phyloP scores from a whole-genome alignment of 2,113 vertebrate species.

The Xerus inauris region DNA sequence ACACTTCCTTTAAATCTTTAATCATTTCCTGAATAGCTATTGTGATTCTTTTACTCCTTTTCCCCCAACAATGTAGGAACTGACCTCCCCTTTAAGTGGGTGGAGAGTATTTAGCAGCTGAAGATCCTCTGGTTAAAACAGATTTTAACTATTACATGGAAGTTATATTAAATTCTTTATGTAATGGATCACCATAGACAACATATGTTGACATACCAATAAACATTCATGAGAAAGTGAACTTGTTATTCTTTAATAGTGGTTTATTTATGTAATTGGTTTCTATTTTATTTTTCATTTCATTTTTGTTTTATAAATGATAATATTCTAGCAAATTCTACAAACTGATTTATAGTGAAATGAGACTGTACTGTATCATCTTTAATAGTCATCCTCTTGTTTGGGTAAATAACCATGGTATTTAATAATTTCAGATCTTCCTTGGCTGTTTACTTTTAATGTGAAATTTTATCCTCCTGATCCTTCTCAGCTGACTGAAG shows the following conservation, averaged over 20 bases:
- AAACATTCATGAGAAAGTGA: slow-evolving; percentile 36
- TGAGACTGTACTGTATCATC: background rate
- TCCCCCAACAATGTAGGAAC: background rate
- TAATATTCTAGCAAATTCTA: background rate
- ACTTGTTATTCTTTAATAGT: background rate
- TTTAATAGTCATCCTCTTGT: background rate
- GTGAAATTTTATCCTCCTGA: slow-evolving; percentile 99
- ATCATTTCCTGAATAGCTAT: background rate
- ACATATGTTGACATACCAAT: background rate
- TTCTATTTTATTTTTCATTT: slow-evolving; percentile 35
- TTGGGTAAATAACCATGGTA: slow-evolving; percentile 32
- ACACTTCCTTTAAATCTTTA: background rate
- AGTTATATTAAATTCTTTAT: background rate
- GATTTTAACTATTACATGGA: background rate
- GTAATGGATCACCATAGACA: background rate
- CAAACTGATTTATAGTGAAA: background rate
- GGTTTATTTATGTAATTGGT: background rate
- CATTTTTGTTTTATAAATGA: background rate
- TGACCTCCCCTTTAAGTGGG: background rate
- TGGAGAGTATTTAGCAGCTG: background rate
- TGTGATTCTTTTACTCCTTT: background rate
- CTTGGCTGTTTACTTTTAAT: slow-evolving; percentile 97
- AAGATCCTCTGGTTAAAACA: background rate
- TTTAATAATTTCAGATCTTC: slow-evolving; percentile 89
- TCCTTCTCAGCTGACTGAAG: slow-evolving; percentile 95